Evolutionary conservation across 2,797 vertebrate species (phyloP).

Genomic region (Florisuga fusca): DNA sequence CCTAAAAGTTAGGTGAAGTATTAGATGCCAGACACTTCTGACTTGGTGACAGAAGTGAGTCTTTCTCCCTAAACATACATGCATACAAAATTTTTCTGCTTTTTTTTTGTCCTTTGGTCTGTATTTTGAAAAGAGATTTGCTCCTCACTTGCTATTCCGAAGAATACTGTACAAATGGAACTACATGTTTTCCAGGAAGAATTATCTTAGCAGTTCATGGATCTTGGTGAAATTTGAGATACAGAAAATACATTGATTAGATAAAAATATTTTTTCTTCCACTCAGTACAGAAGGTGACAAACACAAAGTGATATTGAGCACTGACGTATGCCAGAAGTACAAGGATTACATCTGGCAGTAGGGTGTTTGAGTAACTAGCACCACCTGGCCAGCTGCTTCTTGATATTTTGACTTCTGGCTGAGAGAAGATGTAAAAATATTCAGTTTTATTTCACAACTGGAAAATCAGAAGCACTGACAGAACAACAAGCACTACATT

Average conservation of each 20-base stretch:
- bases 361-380: background rate
- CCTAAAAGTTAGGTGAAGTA: background rate
- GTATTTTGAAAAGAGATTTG: background rate
- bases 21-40: background rate
- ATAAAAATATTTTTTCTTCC: background rate
- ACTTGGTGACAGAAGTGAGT: background rate
- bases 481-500: background rate
- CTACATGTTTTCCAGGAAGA: background rate
- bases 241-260: background rate
- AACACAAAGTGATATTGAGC: background rate
- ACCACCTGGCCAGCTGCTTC: background rate
- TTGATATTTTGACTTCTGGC: background rate
- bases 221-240: background rate
- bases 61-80: background rate
- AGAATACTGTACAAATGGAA: background rate
- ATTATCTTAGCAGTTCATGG: background rate
- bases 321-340: background rate
- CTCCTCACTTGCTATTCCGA: background rate
- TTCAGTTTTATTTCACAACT: background rate
- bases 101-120: background rate
- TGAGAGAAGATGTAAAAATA: constrained; percentile 5
- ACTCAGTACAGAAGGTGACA: background rate
- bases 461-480: background rate
- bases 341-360: background rate
- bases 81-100: background rate